phyloP scores from a whole-genome alignment of 1,140 invertebrate species.

The Euura lappo region DNA sequence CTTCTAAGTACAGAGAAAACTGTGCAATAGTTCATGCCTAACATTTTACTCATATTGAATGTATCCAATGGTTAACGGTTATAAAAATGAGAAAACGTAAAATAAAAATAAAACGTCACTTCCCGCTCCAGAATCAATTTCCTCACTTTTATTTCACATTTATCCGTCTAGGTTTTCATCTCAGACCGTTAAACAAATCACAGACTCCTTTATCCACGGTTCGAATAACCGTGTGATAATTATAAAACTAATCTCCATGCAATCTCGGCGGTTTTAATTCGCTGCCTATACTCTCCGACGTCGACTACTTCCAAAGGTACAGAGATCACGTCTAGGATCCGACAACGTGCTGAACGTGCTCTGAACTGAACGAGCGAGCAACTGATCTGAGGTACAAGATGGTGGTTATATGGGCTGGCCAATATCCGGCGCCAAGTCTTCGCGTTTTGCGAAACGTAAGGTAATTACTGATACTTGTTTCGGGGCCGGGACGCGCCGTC shows the following conservation, averaged over 20 bases:
- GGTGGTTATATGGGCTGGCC: neutral
- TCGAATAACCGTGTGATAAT: neutral
- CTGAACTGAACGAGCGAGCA: neutral
- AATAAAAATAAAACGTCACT: slow-evolving; percentile 34
- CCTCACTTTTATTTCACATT: slow-evolving; percentile 17
- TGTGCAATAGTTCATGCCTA: slow-evolving; percentile 47
- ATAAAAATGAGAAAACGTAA: slow-evolving; percentile 41
- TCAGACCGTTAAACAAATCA: neutral
- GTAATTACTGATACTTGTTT: neutral
- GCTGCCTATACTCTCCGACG: too few species aligned
- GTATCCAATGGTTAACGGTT: neutral
- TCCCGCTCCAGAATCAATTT: slow-evolving; percentile 38
- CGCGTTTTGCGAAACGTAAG: neutral
- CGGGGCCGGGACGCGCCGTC: neutral
- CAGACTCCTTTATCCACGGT: slow-evolving; percentile 2
- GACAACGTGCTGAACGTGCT: slow-evolving; percentile 6
- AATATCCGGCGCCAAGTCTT: neutral
- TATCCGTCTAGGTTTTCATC: neutral
- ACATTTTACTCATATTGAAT: slow-evolving; percentile 46
- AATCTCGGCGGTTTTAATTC: neutral
- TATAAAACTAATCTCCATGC: neutral
- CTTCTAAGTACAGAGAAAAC: slow-evolving; percentile 58
- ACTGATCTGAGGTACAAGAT: slow-evolving; percentile 2
- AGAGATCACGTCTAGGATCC: neutral
- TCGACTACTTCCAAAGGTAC: neutral